These are phyloP conservation scores for Phoebastria nigripes DNA, from an alignment of 2,797 vertebrate species.

Conservation along the genomic window DNA sequence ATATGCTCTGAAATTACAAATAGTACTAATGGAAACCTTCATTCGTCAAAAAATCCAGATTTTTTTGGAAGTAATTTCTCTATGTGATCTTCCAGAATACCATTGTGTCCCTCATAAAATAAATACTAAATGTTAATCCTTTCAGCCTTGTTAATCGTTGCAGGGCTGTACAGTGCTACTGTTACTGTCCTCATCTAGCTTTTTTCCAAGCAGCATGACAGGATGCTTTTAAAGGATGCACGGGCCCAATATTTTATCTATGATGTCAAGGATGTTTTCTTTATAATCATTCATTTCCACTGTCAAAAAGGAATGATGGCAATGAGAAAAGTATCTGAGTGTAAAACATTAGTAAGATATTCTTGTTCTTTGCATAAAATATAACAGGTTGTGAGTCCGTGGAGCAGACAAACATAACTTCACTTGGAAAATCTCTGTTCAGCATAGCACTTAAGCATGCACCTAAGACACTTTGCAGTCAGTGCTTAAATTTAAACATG, in stretches of 20 bases:
- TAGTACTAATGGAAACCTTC: not conserved
- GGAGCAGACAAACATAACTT: not conserved
- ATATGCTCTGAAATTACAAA: conserved; percentile 33
- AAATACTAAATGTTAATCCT: conserved; percentile 18
- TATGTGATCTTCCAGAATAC: not conserved
- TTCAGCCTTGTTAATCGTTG: conserved; percentile 14
- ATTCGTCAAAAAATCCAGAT: not conserved
- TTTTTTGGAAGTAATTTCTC: not conserved
- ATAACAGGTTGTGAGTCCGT: not conserved
- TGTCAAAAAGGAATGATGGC: not conserved
- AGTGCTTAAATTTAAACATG: not conserved
- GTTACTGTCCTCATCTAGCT: not conserved
- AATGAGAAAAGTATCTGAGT: not conserved
- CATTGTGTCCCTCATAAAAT: not conserved
- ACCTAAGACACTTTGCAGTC: not conserved
- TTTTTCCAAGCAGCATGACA: not conserved
- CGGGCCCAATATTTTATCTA: not conserved
- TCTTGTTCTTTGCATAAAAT: not conserved
- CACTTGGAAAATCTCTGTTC: not conserved
- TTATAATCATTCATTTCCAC: not conserved
- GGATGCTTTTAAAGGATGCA: not conserved
- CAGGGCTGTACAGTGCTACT: not conserved
- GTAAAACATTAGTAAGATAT: not conserved
- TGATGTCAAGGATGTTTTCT: not conserved
- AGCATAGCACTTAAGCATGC: not conserved